Evolutionary conservation across 1,140 invertebrate genomes (phyloP).

Genomic region (Hylyphantes graminicola): DNA sequence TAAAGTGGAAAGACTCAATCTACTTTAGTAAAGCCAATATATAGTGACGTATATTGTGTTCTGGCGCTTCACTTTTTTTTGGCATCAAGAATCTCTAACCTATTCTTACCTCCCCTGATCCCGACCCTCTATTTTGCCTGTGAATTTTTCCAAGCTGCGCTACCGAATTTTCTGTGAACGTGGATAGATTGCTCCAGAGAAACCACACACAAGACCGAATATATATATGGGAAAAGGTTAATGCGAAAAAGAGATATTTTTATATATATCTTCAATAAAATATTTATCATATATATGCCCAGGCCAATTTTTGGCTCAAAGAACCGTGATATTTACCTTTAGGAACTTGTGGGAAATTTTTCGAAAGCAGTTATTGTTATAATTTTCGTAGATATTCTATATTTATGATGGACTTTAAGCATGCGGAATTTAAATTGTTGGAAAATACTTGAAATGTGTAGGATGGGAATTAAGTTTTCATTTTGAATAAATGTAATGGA

Average conservation of each 20-base stretch:
- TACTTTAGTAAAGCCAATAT: too few relatives aligned
- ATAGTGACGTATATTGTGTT: too few relatives aligned
- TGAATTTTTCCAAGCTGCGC: slow-evolving; percentile 11
- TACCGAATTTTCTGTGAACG: neutral
- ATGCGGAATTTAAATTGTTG: too few relatives aligned
- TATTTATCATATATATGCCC: slow-evolving; percentile 6
- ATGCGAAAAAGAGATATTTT: slow-evolving; percentile 22
- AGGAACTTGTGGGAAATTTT: neutral
- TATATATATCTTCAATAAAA: slow-evolving; percentile 34
- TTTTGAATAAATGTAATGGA: neutral
- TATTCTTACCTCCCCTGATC: too few relatives aligned
- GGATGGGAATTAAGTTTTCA: too few relatives aligned
- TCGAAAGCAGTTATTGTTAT: neutral
- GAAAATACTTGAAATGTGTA: too few relatives aligned
- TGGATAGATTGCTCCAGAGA: neutral
- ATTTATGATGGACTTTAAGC: too few relatives aligned
- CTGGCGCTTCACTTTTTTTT: too few relatives aligned
- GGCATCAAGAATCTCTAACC: too few relatives aligned
- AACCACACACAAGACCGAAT: neutral
- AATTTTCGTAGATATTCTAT: neutral
- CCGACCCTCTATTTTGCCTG: slow-evolving; percentile 28
- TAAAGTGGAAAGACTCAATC: too few relatives aligned
- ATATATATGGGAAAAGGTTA: slow-evolving; percentile 34
- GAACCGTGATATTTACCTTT: slow-evolving; percentile 30
- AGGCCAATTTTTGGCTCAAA: slow-evolving; percentile 26